Percentiles rank a stretch among this genome's conserved stretches.
phyloP scores from a whole-genome alignment of 2,113 vertebrate genomes.

The Agelaius phoeniceus region DNA sequence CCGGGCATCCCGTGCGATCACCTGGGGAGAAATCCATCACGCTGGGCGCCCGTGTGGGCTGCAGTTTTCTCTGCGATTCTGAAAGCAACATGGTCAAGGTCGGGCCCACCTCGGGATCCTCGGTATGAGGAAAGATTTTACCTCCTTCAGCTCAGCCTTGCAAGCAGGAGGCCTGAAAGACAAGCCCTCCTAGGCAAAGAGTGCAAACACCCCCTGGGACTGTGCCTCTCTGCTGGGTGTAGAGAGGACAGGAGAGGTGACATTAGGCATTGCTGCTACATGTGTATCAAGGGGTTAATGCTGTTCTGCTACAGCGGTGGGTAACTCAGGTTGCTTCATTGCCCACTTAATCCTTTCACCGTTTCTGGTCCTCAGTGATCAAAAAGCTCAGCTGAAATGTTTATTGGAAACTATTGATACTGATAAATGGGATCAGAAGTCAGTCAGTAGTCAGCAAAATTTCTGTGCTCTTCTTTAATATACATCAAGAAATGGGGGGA shows the following conservation, averaged over 20 bases:
- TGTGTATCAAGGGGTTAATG: not conserved
- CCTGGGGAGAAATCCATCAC: not conserved
- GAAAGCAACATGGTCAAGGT: not conserved
- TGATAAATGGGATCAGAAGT: not conserved
- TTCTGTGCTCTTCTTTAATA: not conserved
- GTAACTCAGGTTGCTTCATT: not conserved
- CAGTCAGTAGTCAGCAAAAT: not conserved
- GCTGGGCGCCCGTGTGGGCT: accelerated
- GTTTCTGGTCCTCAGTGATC: not conserved
- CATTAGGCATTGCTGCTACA: not conserved
- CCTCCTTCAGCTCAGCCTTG: not conserved
- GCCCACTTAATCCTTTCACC: not conserved
- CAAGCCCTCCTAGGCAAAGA: accelerated
- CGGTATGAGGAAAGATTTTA: not conserved
- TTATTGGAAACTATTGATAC: not conserved
- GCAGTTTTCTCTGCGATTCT: not conserved
- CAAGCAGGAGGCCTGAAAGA: not conserved
- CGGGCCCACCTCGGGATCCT: accelerated
- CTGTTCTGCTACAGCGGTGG: accelerated
- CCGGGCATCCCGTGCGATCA: accelerated
- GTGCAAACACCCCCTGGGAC: accelerated
- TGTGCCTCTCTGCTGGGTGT: accelerated
- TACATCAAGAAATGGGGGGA: accelerated
- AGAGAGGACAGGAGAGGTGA: accelerated
- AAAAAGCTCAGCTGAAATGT: not conserved